phyloP scores from a whole-genome alignment of 2,113 vertebrate species.

The Lophotis ruficrista region DNA sequence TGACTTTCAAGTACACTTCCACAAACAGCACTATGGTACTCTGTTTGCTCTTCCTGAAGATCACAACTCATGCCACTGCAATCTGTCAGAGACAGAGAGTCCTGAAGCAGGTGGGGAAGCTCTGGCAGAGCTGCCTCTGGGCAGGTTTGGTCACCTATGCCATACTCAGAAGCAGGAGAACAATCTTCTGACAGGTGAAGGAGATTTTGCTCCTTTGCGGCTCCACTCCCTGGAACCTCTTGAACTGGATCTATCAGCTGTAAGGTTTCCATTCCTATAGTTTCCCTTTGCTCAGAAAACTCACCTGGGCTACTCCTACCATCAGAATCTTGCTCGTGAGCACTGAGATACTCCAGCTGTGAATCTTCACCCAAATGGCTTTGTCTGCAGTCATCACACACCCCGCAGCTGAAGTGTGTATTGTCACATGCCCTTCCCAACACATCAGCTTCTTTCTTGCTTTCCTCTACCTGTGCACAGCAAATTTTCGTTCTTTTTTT shows the following conservation, averaged over 20 bases:
- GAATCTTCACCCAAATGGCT: constrained; percentile 22
- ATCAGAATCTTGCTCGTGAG: constrained; percentile 1
- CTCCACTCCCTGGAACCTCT: not conserved
- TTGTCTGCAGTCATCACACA: not conserved
- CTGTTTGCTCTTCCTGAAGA: not conserved
- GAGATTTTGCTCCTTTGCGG: not conserved
- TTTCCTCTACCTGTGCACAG: not conserved
- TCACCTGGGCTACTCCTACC: not conserved
- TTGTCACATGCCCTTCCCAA: not conserved
- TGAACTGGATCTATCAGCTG: not conserved
- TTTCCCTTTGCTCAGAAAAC: not conserved
- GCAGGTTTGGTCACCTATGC: not conserved
- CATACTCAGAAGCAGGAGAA: not conserved
- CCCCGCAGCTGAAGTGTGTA: not conserved
- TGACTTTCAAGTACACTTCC: not conserved
- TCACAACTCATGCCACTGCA: not conserved
- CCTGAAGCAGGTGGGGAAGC: not conserved
- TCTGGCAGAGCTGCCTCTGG: not conserved
- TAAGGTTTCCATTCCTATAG: not conserved
- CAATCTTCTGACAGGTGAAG: not conserved
- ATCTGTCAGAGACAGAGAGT: not conserved
- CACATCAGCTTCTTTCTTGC: not conserved
- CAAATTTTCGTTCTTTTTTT: not conserved
- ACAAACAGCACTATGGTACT: not conserved
- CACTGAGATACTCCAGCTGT: constrained; percentile 66